Percentiles rank a stretch among this genome's conserved stretches.
Evolutionary conservation across 2,113 vertebrate species (phyloP).

Genomic region (Phalacrocorax pelagicus): DNA sequence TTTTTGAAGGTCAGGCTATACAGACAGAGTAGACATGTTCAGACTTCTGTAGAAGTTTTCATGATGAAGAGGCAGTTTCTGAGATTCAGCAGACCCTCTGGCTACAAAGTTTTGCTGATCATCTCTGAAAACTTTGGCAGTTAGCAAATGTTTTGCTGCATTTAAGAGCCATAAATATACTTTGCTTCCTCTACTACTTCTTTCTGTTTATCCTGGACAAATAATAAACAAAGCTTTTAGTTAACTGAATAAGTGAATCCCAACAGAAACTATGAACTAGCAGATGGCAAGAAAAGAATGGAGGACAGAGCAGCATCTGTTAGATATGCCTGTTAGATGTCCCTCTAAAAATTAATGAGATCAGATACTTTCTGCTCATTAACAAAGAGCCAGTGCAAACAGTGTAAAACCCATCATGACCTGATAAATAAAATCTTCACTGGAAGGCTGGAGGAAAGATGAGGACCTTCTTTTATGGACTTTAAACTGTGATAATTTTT

Average conservation of each 20-base stretch:
- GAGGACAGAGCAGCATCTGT: background rate
- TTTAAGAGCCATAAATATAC: background rate
- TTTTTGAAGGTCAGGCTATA: background rate
- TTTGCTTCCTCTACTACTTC: background rate
- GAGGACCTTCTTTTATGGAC: background rate
- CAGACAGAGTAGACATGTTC: background rate
- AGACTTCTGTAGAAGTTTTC: background rate
- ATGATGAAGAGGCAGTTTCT: background rate
- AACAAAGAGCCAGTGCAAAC: background rate
- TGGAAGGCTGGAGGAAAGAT: background rate
- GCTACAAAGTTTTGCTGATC: background rate
- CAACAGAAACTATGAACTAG: background rate
- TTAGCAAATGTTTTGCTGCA: background rate
- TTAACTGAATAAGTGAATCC: background rate
- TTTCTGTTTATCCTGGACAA: background rate
- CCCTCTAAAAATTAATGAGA: background rate
- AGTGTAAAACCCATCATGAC: background rate
- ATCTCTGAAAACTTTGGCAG: background rate
- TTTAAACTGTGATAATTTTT: background rate
- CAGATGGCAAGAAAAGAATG: background rate
- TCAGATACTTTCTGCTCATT: background rate
- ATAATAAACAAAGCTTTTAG: background rate
- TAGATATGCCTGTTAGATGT: too few species aligned
- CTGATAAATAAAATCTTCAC: background rate
- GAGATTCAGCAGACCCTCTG: background rate